Evolutionary conservation across 2,113 vertebrate species (phyloP).

Genomic region (Acinonyx jubatus): DNA sequence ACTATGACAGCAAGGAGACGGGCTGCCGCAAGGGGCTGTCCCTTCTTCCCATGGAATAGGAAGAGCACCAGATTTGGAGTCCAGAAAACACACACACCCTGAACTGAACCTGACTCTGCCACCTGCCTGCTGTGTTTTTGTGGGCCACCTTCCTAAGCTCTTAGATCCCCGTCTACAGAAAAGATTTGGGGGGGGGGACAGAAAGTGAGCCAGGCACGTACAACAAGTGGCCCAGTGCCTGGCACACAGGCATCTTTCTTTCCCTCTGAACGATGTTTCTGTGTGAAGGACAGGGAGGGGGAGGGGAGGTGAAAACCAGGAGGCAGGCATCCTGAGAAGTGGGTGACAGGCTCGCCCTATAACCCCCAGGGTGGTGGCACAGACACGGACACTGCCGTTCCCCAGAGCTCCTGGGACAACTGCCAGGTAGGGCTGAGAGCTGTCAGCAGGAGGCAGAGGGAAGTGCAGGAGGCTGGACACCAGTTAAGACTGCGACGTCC

Average conservation of each 20-base stretch:
- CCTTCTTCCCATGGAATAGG: not conserved
- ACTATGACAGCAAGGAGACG: not conserved
- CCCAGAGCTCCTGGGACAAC: not conserved
- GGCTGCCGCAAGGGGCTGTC: rapidly evolving
- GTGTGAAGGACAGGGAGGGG: not conserved
- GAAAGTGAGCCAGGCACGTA: not conserved
- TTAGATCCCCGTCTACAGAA: not conserved
- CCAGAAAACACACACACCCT: not conserved
- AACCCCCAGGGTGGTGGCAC: not conserved
- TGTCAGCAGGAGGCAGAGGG: no score
- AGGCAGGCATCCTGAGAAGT: not conserved
- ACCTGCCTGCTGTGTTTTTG: not conserved
- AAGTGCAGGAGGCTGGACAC: not conserved
- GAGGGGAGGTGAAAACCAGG: not conserved
- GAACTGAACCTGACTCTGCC: not conserved
- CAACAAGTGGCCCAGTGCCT: not conserved
- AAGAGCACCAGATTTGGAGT: not conserved
- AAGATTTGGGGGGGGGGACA: not conserved
- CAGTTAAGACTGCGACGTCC: not conserved
- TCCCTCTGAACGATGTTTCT: not conserved
- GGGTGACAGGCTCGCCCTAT: not conserved
- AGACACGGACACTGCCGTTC: not conserved
- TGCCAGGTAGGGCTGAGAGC: not conserved
- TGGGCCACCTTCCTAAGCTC: not conserved
- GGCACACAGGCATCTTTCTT: not conserved